These are phyloP conservation scores for Falco columbarius DNA, from an alignment of 2,797 vertebrate genomes.

Conservation along the genomic window DNA sequence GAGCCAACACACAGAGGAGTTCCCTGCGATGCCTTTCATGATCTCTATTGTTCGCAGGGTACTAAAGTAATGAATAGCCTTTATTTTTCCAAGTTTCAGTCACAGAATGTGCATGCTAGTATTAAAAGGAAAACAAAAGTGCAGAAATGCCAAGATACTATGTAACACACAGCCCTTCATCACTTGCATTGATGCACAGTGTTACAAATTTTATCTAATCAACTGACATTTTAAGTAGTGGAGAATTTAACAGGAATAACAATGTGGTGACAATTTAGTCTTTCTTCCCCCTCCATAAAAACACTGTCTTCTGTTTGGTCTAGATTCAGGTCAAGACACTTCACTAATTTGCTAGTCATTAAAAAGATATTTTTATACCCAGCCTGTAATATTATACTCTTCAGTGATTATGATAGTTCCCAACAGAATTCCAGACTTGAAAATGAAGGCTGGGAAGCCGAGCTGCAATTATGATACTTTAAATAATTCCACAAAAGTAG, in stretches of 20 bases:
- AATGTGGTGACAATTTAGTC: conserved; percentile 79
- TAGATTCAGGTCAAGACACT: conserved; percentile 86
- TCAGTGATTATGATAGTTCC: conserved; percentile 88
- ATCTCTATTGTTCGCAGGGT: conserved; percentile 8
- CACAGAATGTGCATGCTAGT: conserved; percentile 15
- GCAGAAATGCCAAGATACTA: conserved; percentile 60
- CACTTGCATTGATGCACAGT: conserved; percentile 58
- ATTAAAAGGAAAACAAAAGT: conserved; percentile 68
- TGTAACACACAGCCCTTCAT: conserved; percentile 53
- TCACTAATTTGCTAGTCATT: conserved; percentile 89
- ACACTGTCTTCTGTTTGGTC: conserved; percentile 83
- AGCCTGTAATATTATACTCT: conserved; percentile 87
- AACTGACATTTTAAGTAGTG: conserved; percentile 73
- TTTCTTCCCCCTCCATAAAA: conserved; percentile 76
- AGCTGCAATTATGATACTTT: conserved; percentile 92
- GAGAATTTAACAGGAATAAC: conserved; percentile 79
- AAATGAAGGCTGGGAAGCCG: conserved; percentile 83
- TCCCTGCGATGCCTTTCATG: conserved; percentile 58
- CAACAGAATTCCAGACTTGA: conserved; percentile 85
- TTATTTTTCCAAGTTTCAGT: conserved; percentile 52
- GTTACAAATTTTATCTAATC: conserved; percentile 77
- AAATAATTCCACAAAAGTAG: conserved; percentile 95
- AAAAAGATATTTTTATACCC: conserved; percentile 89
- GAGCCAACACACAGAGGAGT: conserved; percentile 44
- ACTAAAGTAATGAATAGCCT: conserved; percentile 56